These are phyloP conservation scores for Cassiopea xamachana DNA, from an alignment of 30 jellyfish, hydroid and myxozoan genomes.

Conservation along the genomic window DNA sequence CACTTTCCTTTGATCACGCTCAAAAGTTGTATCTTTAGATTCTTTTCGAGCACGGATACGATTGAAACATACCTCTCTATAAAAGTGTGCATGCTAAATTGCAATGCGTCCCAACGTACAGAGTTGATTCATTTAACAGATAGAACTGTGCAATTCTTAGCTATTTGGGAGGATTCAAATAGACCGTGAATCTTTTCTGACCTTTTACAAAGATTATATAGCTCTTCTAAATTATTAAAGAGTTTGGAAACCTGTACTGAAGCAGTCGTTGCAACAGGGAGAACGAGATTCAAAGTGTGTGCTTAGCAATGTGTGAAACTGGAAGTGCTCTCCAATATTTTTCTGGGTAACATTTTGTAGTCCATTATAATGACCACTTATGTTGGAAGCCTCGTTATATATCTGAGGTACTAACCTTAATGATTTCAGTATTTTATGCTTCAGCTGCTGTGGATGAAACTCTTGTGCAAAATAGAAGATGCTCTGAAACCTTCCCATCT, in stretches of 20 bases:
- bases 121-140: slow-evolving; percentile 1
- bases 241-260: not conserved
- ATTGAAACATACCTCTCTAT: too few species aligned
- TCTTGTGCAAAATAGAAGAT: too few species aligned
- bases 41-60: too few species aligned
- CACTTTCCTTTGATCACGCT: too few species aligned
- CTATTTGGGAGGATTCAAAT: too few species aligned
- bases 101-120: not conserved
- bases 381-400: slow-evolving; percentile 17
- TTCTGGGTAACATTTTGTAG: slow-evolving; percentile 6
- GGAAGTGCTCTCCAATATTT: slow-evolving; percentile 5
- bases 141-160: not conserved
- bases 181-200: not conserved
- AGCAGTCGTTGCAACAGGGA: slow-evolving; percentile 11
- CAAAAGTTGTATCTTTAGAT: too few species aligned
- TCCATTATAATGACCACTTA: not conserved
- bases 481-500: too few species aligned
- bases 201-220: not conserved
- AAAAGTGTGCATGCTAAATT: not conserved
- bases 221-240: too few species aligned
- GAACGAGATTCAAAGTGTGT: slow-evolving; percentile 25
- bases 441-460: too few species aligned
- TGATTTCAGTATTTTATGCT: too few species aligned
- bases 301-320: slow-evolving; percentile 31
- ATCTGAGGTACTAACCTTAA: slow-evolving; percentile 1